These are phyloP conservation scores for Meriones psammophilus DNA, from an alignment of 2,797 vertebrate genomes.

Conservation along the genomic window DNA sequence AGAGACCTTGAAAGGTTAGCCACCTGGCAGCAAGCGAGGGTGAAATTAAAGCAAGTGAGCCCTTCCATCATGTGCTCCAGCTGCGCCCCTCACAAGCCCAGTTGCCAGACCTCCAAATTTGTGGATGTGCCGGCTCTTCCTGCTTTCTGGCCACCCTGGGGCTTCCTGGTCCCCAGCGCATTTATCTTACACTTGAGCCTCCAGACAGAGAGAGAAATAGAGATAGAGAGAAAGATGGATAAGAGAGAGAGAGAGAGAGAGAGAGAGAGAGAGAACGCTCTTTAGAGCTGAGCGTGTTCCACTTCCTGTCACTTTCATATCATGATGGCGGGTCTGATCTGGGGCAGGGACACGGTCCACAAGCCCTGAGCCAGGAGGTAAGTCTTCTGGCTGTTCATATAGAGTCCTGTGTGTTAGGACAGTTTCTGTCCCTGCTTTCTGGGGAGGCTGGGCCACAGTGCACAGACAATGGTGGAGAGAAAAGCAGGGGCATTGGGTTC, in stretches of 20 bases:
- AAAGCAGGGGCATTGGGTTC: accelerated
- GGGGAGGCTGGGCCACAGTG: background rate
- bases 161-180: background rate
- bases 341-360: background rate
- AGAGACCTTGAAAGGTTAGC: background rate
- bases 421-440: background rate
- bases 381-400: background rate
- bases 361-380: background rate
- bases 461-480: accelerated
- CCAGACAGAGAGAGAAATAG: background rate
- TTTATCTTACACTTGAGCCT: background rate
- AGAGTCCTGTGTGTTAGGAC: background rate
- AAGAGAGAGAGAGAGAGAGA: too few species aligned
- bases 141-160: background rate
- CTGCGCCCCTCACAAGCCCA: background rate
- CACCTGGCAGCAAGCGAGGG: background rate
- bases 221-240: background rate
- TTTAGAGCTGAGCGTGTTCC: background rate
- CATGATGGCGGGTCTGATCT: background rate
- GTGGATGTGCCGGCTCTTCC: background rate
- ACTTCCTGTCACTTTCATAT: background rate
- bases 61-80: background rate
- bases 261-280: background rate
- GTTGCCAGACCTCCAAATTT: accelerated
- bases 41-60: accelerated